Conservation (phyloP, 1,140 invertebrate species). For the Tetramorium parvispinum region DNA sequence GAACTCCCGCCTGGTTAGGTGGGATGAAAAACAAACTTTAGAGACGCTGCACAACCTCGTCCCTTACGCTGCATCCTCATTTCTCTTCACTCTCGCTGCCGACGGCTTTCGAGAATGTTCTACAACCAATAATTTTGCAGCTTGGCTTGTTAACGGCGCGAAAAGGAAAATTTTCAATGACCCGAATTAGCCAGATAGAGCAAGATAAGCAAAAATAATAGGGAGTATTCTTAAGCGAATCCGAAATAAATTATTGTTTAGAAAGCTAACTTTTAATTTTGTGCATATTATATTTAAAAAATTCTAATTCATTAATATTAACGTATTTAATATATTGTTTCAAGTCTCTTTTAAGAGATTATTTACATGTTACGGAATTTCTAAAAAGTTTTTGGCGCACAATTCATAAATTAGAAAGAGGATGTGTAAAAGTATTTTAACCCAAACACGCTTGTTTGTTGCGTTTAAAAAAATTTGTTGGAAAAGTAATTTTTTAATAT, state of each 20-base stretch:
- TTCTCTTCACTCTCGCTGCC: neutral
- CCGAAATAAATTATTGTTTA: neutral
- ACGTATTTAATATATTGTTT: neutral
- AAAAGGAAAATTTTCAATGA: conserved; percentile 38
- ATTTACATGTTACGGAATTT: neutral
- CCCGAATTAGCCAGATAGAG: neutral
- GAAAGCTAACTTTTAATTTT: neutral
- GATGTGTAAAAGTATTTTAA: neutral
- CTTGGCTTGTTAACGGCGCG: conserved; percentile 35
- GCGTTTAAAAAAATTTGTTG: neutral
- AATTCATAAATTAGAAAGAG: neutral
- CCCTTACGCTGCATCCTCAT: neutral
- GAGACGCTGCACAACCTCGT: conserved; percentile 11
- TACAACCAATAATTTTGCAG: conserved; percentile 57
- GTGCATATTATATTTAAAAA: neutral
- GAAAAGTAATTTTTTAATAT: neutral
- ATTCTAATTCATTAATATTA: neutral
- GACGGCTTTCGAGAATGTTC: conserved; percentile 54
- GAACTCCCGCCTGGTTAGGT: conserved; percentile 26
- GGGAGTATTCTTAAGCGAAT: neutral
- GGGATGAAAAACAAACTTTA: conserved; percentile 64
- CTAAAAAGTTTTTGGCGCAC: neutral
- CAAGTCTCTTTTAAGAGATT: neutral
- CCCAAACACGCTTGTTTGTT: neutral
- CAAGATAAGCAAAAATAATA: conserved; percentile 11